These are phyloP conservation scores for Willisornis vidua DNA, from an alignment of 2,113 vertebrate genomes.

Conservation along the genomic window DNA sequence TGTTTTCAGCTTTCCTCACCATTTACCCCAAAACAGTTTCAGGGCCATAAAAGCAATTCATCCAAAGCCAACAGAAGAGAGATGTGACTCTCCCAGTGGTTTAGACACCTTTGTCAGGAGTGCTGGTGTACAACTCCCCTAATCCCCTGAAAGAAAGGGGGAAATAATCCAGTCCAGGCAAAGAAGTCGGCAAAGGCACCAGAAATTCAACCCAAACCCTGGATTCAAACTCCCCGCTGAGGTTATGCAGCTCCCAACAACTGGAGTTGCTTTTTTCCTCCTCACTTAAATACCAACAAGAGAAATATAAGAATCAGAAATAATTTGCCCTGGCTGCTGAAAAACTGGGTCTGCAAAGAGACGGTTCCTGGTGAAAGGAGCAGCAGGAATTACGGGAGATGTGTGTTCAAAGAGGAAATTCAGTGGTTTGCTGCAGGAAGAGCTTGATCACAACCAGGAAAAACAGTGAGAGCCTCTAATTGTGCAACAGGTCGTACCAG, in stretches of 20 bases:
- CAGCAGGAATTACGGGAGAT: background rate
- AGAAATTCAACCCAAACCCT: background rate
- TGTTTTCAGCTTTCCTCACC: background rate
- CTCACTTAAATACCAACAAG: background rate
- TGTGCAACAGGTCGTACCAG: constrained; percentile 1
- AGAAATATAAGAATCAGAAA: background rate
- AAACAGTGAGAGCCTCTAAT: constrained; percentile 2
- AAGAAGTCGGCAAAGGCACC: background rate
- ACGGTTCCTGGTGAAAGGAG: background rate
- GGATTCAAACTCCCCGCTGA: background rate
- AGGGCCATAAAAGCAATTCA: background rate
- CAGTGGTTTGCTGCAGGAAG: background rate
- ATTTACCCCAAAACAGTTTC: background rate
- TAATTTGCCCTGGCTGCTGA: background rate
- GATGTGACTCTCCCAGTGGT: background rate
- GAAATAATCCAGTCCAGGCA: constrained; percentile 1
- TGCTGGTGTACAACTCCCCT: background rate
- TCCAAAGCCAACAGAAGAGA: background rate
- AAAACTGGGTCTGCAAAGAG: background rate
- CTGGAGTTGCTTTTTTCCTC: accelerated
- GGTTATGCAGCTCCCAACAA: accelerated
- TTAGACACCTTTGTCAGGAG: background rate
- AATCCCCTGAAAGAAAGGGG: constrained; percentile 10
- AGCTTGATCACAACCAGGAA: background rate
- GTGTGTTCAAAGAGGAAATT: background rate